Percentiles rank a stretch among this genome's conserved stretches.
Evolutionary conservation across 2,113 vertebrate genomes (phyloP).

Genomic region (Sula dactylatra): DNA sequence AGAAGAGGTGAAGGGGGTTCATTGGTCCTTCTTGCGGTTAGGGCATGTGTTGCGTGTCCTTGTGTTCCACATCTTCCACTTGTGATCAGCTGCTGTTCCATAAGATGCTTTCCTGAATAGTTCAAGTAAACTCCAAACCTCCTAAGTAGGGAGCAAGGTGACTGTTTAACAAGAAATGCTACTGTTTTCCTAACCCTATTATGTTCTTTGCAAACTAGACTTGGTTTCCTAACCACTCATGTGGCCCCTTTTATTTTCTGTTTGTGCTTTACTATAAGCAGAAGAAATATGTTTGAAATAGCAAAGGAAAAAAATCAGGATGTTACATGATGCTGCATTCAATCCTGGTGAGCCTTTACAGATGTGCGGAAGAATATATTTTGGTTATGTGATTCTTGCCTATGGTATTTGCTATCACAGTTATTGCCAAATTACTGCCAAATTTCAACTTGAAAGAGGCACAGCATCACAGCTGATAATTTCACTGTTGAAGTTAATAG

Average conservation of each 20-base stretch:
- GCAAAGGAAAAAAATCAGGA: neutral
- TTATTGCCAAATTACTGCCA: neutral
- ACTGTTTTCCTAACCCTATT: slow-evolving; percentile 35
- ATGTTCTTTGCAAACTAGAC: neutral
- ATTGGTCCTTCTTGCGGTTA: neutral
- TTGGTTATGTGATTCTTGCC: neutral
- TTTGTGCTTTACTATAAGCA: neutral
- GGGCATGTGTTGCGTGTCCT: neutral
- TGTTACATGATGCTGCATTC: neutral
- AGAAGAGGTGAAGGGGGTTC: neutral
- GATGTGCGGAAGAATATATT: neutral
- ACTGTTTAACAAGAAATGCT: slow-evolving; percentile 2
- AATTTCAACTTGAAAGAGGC: neutral
- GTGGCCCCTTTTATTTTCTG: neutral
- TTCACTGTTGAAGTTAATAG: neutral
- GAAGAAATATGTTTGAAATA: neutral
- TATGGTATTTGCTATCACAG: neutral
- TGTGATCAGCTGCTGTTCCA: neutral
- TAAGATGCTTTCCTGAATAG: neutral
- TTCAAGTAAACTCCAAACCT: neutral
- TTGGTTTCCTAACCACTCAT: neutral
- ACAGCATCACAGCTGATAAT: neutral
- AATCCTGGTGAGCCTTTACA: neutral
- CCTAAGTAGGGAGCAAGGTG: neutral
- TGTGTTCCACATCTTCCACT: neutral